Conservation (phyloP, 1,140 invertebrate species). For the Chrysopa pallens region DNA sequence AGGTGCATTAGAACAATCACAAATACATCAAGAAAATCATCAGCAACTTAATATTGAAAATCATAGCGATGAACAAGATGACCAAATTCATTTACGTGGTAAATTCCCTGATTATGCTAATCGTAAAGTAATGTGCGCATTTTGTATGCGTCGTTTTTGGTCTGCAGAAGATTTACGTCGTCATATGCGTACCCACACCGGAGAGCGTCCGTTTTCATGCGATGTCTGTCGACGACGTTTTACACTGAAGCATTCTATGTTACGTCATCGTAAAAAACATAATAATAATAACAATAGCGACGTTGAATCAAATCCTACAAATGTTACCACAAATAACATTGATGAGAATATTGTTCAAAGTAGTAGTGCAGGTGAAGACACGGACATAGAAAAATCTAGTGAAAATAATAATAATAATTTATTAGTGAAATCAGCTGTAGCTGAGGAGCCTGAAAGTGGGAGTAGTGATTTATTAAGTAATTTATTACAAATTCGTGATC, state of each 20-base stretch:
- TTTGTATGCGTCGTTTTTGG: conserved; percentile 84
- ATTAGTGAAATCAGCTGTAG: conserved; percentile 7
- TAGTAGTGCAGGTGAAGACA: conserved; percentile 6
- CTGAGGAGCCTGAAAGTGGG: conserved; percentile 30
- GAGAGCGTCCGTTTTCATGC: conserved; percentile 62
- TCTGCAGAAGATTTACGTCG: conserved; percentile 80
- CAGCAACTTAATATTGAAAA: conserved; percentile 4
- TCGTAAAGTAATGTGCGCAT: conserved; percentile 77
- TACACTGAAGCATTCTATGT: conserved; percentile 86
- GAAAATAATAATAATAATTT: conserved; percentile 25
- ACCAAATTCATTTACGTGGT: conserved; percentile 35
- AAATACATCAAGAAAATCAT: conserved; percentile 21
- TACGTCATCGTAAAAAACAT: conserved; percentile 77
- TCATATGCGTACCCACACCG: conserved; percentile 81
- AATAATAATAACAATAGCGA: conserved; percentile 24
- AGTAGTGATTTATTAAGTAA: conserved; percentile 72
- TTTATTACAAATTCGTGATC: conserved; percentile 69
- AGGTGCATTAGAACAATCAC: conserved; percentile 49
- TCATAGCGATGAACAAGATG: conserved; percentile 28
- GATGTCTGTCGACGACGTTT: conserved; percentile 66
- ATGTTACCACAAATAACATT: conserved; percentile 10
- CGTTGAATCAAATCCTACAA: conserved; percentile 28
- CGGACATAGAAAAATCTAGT: conserved; percentile 25
- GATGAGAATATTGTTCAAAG: conserved; percentile 6
- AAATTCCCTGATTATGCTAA: conserved; percentile 75